Evolutionary conservation across 1,140 invertebrate genomes (phyloP).

Genomic region (Pristionchus pacificus): DNA sequence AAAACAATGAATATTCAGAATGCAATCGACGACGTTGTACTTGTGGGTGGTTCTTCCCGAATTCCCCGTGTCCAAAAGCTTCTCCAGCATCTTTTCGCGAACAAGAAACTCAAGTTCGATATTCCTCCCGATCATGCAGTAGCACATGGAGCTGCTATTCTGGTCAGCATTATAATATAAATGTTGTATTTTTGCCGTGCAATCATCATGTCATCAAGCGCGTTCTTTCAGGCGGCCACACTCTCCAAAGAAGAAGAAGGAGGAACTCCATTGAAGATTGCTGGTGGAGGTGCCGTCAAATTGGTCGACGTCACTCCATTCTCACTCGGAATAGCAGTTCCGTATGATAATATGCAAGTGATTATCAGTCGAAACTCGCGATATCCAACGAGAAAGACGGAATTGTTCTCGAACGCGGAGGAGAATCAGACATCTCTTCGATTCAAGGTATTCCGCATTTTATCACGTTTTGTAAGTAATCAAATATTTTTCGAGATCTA

Average conservation of each 20-base stretch:
- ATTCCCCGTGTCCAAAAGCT: constrained; percentile 70
- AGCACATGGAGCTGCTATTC: constrained; percentile 74
- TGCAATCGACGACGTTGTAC: constrained; percentile 72
- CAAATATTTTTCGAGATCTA: background rate
- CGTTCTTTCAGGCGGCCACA: no score
- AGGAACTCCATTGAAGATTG: background rate
- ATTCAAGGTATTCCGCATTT: background rate
- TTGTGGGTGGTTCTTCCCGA: constrained; percentile 75
- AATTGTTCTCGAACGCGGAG: no score
- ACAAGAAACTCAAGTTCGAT: constrained; percentile 52
- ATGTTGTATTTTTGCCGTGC: no score
- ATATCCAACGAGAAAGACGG: constrained; percentile 68
- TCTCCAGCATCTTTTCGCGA: constrained; percentile 79
- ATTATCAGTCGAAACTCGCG: constrained; percentile 67
- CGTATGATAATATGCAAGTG: constrained; percentile 65
- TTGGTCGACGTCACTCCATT: constrained; percentile 67
- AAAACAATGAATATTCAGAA: constrained; percentile 57
- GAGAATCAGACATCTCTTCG: background rate
- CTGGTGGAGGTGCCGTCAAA: constrained; percentile 58
- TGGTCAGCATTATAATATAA: constrained; percentile 66
- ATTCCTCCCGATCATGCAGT: constrained; percentile 88
- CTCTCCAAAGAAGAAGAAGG: constrained; percentile 63
- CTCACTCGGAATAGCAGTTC: background rate
- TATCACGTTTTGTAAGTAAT: background rate
- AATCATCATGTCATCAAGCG: no score